Evolutionary conservation across 2,113 vertebrate genomes (phyloP), one percentile per base, ranked within the genome.

Genomic region (Pseudopodoces humilis): DNA sequence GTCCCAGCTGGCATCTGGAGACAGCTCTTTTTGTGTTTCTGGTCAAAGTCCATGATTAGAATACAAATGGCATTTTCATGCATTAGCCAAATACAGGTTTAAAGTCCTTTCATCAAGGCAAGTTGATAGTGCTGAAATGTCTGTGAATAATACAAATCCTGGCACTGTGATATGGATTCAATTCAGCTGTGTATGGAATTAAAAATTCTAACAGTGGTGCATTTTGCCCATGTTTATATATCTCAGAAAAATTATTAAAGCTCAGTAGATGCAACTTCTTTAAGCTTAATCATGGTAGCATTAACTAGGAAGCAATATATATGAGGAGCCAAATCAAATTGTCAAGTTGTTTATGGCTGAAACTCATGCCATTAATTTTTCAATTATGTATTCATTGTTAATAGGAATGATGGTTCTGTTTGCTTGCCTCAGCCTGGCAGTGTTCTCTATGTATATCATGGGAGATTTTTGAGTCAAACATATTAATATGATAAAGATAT

Each of bases 1-100:
- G 79, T 91, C 78, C 47, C 75, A 55, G 79, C 49, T 95, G 79
- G 87, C 76, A 59, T 77, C 82, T 77, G 43, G 52, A 94, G 71
- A 80, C 16, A 80, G 67, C 22, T 79, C 63, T 74, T 86, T 92
- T 83, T 83, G 31, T 77, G 21, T 90, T 69, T 77, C 43, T 94
- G 71, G 59, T 83, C 47, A 41, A 74, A 90, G 55, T 60, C 59
- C 39, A 67, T 59, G 67, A 47, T 87, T 76, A 37, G 84, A 94
- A 96, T 91, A 90, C 33, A 91, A 86, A 95, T 84, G 52, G 4
- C 13, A 28, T 87, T 91, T 95, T 87, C 35, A 59, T 56, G 62
- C 6, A 0, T 81, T 83, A 91, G 23, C 18, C 30, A 89, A 89
- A 72, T 35, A 31, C 4, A 23, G 18, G 41, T 53, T 41, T n/a